Base-by-base conservation (phyloP, 2,113 vertebrate species). In the Canis aureus region DNA sequence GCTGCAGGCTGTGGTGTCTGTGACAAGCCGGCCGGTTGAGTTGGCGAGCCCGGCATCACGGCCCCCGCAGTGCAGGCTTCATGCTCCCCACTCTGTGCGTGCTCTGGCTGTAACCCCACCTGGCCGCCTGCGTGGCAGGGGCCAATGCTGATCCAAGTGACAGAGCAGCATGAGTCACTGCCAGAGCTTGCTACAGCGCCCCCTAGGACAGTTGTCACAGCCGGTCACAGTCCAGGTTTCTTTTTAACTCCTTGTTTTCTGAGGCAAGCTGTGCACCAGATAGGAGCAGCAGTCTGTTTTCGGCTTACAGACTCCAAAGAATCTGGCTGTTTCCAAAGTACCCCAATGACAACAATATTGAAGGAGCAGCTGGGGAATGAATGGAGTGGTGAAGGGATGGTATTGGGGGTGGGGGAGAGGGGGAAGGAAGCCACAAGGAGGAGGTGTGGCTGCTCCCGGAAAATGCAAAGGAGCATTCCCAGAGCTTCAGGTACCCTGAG, bases 41-140 rank as follows among this genome's bases (percentile, higher is more conserved):
- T 1, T 66, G 97, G 97, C 79, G 32, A 98, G 96, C 93, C 3
- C 0, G 97, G 97, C 98, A 98, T 97, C 95, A 95, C 98, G 98
- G 93, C 91, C 98, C 99, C 99, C 97, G 98, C 99, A 99, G 98
- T 99, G 99, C 98, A 99, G 99, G 97, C 97, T 98, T 97, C 98
- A 96, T 60, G 98, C 98, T 98, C 96, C 97, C 96, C 55, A 60
- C 97, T 98, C 94, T 29, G 94, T 69, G 98, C 98, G 32, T 71
- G 98, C 93, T 98, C 96, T 23, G 93, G 89, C 97, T 89, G 96
- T 95, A 98, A 98, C 98, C 98, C 98, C 87, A 98, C 98, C 98
- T 98, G 98, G 98, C 98, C 35, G 91, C 95, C 64, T 90, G 97
- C 35, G 89, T 98, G 98, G 97, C 99, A 98, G 98, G 90, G 98